A percentile compares a stretch with the other conserved stretches of the same genome.
These are phyloP conservation scores for Mormyrus proboscirostris DNA, from an alignment of 2,797 vertebrate genomes.

Conservation along the genomic window DNA sequence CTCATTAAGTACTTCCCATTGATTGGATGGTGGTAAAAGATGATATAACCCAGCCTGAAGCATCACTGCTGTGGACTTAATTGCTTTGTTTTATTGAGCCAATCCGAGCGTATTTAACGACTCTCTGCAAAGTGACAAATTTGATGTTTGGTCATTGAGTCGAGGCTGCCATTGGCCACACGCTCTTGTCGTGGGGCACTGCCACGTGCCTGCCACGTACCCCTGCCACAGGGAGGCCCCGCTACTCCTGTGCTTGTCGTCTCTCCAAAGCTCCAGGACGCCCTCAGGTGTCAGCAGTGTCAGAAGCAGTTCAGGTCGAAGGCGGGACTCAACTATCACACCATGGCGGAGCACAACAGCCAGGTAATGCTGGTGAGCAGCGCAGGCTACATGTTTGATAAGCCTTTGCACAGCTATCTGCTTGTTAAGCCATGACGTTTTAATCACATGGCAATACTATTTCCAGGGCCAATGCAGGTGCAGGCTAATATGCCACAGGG, in stretches of 20 bases:
- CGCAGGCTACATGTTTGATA: background rate
- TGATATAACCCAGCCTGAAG: slow-evolving; percentile 28
- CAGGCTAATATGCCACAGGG: background rate
- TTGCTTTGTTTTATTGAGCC: slow-evolving; percentile 21
- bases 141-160: slow-evolving; percentile 30
- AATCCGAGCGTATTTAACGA: slow-evolving; percentile 42
- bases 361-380: slow-evolving; percentile 62
- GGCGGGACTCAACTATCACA: slow-evolving; percentile 94
- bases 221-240: background rate
- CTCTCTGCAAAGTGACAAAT: slow-evolving; percentile 53
- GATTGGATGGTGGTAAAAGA: slow-evolving; percentile 40
- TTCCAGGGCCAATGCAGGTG: background rate
- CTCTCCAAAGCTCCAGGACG: slow-evolving; percentile 79
- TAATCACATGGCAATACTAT: background rate
- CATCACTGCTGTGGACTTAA: slow-evolving; percentile 3
- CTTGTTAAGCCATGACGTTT: background rate
- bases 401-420: background rate
- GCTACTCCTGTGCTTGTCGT: background rate
- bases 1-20: slow-evolving; percentile 46
- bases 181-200: background rate
- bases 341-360: slow-evolving; percentile 86
- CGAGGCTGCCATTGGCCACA: background rate
- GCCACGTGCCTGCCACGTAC: background rate
- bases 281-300: slow-evolving; percentile 91
- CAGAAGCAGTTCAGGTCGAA: slow-evolving; percentile 97